Conservation (phyloP, 2,797 vertebrate genomes). For the Bovichtus diacanthus region DNA sequence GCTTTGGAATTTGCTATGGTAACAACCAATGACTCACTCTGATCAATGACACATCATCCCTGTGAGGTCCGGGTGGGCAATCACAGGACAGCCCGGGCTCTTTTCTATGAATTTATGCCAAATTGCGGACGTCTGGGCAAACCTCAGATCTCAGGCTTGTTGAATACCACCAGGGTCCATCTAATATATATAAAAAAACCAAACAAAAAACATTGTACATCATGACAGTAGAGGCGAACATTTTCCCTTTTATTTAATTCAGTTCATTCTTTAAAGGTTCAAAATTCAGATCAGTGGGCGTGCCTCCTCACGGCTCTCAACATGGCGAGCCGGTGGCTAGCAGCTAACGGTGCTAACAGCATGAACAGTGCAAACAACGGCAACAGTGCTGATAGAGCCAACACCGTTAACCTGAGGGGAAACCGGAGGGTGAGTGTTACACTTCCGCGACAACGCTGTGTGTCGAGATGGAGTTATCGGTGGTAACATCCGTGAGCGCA, state of each 20-base stretch:
- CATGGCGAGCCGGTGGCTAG: too few species aligned
- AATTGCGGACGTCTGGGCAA: conserved; percentile 1
- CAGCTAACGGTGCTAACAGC: too few species aligned
- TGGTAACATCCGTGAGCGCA: too few species aligned
- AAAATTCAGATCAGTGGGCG: too few species aligned
- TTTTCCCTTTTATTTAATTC: neutral
- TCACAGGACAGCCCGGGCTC: conserved; percentile 9
- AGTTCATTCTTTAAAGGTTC: too few species aligned
- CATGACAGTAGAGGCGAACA: neutral
- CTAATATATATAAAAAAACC: neutral
- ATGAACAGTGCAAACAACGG: too few species aligned
- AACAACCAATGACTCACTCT: conserved; percentile 58
- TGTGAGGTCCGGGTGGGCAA: conserved; percentile 50
- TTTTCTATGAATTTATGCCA: conserved; percentile 27
- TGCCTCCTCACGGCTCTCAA: too few species aligned
- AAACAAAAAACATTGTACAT: conserved; percentile 5
- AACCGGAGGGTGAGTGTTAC: too few species aligned
- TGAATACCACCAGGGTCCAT: neutral
- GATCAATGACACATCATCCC: conserved; percentile 46
- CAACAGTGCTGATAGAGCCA: too few species aligned
- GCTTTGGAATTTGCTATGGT: conserved; percentile 47
- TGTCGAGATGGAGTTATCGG: too few species aligned
- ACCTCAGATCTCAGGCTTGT: conserved; percentile 4
- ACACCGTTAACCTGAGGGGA: too few species aligned
- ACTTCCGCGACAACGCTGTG: too few species aligned